Evolutionary conservation across 2,113 vertebrate species (phyloP), one percentile per base, ranked within the genome.

Genomic region (Edolisoma coerulescens): DNA sequence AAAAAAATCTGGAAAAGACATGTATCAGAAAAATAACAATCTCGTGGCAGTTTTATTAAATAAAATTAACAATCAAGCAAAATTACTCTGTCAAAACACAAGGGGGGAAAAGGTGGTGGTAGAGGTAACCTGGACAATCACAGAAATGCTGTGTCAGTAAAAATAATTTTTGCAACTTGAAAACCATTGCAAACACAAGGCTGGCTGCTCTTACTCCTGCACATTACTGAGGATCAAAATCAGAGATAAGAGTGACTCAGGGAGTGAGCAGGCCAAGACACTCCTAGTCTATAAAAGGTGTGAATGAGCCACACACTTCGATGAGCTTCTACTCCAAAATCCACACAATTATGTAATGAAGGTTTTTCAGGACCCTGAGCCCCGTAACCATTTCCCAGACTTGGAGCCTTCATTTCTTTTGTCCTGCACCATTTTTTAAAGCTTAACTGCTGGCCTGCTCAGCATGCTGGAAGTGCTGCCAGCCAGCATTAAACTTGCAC

Each of bases 101-200:
- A 16, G 1, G 9, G 9, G 19, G 26, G 12, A 3, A 3, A 73
- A 49, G 13, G 13, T 4, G n/a, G 21, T 0, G 1, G 57, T 3
- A 75, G 19, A 71, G 33, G 30, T 79, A 78, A 65, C 16, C 63
- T 21, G 35, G 24, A 11, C 18, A 35, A 35, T 35, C 59, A 71
- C 56, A 56, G 65, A 67, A 84, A 75, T 6, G 24, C 15, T 39
- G 20, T 11, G 44, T 26, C 16, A 56, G 17, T 32, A 27, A 24
- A 68, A 70, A 49, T 0, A 12, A 0, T 8, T 14, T 73, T 23
- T 57, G n/a, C 63, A 37, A 53, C 77, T 1, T 59, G 17, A 33
- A 50, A 73, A 49, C 2, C 3, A 37, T 2, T 49, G 35, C 32
- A 50, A 77, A 53, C 0, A 1, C 22, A 26, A 61, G 20, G 54